Base-by-base conservation (phyloP, 2,888 invertebrate species). In the Aspidiotus rigidus region DNA sequence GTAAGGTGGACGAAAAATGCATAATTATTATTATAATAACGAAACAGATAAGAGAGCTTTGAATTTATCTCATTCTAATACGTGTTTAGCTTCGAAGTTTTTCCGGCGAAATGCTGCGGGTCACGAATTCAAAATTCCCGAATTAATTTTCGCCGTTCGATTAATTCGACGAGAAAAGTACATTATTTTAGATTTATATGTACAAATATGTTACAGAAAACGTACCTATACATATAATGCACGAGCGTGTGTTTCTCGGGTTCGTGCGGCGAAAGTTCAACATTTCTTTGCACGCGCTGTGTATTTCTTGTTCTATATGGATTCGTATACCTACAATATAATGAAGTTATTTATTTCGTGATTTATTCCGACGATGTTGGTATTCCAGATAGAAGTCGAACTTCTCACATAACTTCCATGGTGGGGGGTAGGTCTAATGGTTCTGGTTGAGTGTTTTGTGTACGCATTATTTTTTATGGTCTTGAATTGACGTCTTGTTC, bases 41-140 rank as follows among this genome's bases (percentile, higher is more conserved):
- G 56, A 57, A 44, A 62, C 28, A 62, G 15, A 54, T 54, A 49
- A 64, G 55, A 64, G 55, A 64, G 54, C 40, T 64, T 64, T 64
- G 39, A 55, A 64, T 55, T 64, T 64, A 64, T 64, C 64, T 53
- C 16, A 39, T 40, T 49, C 53, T 64, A 64, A 64, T 64, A 54
- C 28, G 28, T 5, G 55, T 54, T 40, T 55, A 53, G 54, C 64
- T 53, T 11, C 10, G 49, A 49, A 49, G n/a, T 49, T 11, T n/a
- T 11, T 49, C n/a, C n/a, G 10, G n/a, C 10, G n/a, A 13, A 11
- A 6, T 49, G 49, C 49, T n/a, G 2, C 49, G 49, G 49, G 49
- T 49, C 49, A 49, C 49, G 49, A 49, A 49, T 49, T 49, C 49
- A 49, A 13, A 49, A 11, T 49, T 49, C 49, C 11, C 49, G 49